phyloP scores from a whole-genome alignment of 2,113 vertebrate genomes.

The Cyphotilapia sp. region DNA sequence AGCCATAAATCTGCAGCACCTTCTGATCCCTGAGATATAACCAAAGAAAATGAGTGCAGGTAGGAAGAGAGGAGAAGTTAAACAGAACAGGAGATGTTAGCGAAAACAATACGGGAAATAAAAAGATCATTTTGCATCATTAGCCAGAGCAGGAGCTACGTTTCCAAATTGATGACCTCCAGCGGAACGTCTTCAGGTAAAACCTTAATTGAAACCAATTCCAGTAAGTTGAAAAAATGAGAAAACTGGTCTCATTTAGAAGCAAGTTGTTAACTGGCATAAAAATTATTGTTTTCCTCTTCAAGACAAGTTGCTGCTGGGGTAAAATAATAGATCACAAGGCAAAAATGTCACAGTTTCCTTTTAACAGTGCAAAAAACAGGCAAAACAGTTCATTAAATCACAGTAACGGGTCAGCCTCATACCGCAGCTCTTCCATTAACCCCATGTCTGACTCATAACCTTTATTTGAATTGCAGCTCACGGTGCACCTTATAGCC shows the following conservation, averaged over 20 bases:
- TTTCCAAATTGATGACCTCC: neutral
- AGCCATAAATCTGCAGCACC: slow-evolving; percentile 47
- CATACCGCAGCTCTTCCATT: neutral
- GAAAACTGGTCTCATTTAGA: neutral
- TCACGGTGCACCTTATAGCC: neutral
- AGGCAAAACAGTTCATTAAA: neutral
- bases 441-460: neutral
- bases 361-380: neutral
- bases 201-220: neutral
- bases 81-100: neutral
- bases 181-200: neutral
- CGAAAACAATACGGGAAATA: neutral
- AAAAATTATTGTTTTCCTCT: neutral
- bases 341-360: neutral
- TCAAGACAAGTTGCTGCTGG: neutral
- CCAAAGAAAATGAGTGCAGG: neutral
- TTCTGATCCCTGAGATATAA: slow-evolving; percentile 23
- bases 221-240: neutral
- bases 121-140: neutral
- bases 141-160: neutral
- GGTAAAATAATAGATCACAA: neutral
- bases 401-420: neutral
- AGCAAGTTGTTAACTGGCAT: neutral
- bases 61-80: neutral
- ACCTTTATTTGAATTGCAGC: neutral